phyloP scores from a whole-genome alignment of 2,113 vertebrate genomes.

The Procavia capensis region DNA sequence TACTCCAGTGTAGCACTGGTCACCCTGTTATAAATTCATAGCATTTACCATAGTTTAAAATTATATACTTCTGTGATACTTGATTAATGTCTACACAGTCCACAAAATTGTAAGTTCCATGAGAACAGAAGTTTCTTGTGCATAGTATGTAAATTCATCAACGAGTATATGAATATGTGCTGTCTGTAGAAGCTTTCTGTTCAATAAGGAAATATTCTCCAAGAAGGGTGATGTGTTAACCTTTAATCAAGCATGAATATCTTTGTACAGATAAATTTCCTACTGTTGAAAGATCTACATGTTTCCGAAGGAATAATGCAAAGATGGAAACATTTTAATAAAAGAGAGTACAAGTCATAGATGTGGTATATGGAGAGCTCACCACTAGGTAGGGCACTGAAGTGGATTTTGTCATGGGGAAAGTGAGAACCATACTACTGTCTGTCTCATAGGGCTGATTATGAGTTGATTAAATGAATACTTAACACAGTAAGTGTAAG shows the following conservation, averaged over 20 bases:
- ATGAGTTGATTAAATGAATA: slow-evolving; percentile 30
- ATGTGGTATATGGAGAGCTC: neutral
- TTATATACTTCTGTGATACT: neutral
- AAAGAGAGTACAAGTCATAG: neutral
- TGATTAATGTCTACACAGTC: neutral
- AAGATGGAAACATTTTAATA: neutral
- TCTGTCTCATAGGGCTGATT: neutral
- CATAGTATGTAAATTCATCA: slow-evolving; percentile 20
- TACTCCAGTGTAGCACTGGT: neutral
- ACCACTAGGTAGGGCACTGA: neutral
- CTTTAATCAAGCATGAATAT: slow-evolving; percentile 4
- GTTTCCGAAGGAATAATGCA: neutral
- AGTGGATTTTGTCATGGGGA: slow-evolving; percentile 43
- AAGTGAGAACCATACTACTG: neutral
- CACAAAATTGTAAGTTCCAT: slow-evolving; percentile 1
- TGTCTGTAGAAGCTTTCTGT: neutral
- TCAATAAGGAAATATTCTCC: slow-evolving; percentile 28
- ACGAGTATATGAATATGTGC: slow-evolving; percentile 13
- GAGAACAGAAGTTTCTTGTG: neutral
- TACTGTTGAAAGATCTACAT: slow-evolving; percentile 12
- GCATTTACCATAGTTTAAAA: slow-evolving; percentile 23
- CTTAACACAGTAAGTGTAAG: slow-evolving; percentile 16
- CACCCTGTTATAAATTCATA: neutral
- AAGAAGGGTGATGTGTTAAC: neutral
- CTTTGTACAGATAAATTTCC: slow-evolving; percentile 17